Base-by-base conservation (phyloP, 2,113 vertebrate species). In the Struthidea cinerea region DNA sequence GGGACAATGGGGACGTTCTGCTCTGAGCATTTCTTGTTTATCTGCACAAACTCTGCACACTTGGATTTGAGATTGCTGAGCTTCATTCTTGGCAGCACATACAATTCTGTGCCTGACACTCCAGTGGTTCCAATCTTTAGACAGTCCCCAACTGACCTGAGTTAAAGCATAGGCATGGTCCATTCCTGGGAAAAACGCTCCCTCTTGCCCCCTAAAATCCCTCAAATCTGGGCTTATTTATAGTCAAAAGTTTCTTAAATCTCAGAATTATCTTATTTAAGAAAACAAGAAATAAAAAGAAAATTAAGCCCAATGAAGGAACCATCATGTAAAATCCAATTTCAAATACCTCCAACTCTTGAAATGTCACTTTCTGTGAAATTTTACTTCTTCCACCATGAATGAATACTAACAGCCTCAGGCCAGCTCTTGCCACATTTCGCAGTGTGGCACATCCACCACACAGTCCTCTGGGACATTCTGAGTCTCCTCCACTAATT, bases 171-270 rank as follows among this genome's bases (percentile, higher is more conserved):
- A 21, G 8, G 10, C 47, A 17, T 33, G 6, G 12, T 24, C 30
- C 9, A 37, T 30, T 35, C 6, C 27, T 37, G 27, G n/a, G 28
- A 15, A 56, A 15, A 39, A 33, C 8, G 13, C 8, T 46, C 13
- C 5, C 9, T 9, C 13, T 56, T 56, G 8, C 16, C 8, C 41
- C 1, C 6, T 5, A 24, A 37, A 32, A 26, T 4, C 5, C 12
- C 21, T 30, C 27, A 19, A 24, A 33, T 39, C 37, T 47, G 10
- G 28, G 7, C 1, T 60, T 59, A 30, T 65, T 50, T 35, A 8
- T 5, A 52, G 30, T 23, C 28, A 56, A 33, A 32, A 26, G 2
- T 7, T 47, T 50, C 23, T 47, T 39, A 7, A 47, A 68, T 10
- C 3, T 57, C 22, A 37, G 6, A 39, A 27, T 27, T 4, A 21